A percentile compares a stretch with the other conserved stretches of the same genome.
phyloP scores from a whole-genome alignment of 2,113 vertebrate genomes.

The Elgaria multicarinata region DNA sequence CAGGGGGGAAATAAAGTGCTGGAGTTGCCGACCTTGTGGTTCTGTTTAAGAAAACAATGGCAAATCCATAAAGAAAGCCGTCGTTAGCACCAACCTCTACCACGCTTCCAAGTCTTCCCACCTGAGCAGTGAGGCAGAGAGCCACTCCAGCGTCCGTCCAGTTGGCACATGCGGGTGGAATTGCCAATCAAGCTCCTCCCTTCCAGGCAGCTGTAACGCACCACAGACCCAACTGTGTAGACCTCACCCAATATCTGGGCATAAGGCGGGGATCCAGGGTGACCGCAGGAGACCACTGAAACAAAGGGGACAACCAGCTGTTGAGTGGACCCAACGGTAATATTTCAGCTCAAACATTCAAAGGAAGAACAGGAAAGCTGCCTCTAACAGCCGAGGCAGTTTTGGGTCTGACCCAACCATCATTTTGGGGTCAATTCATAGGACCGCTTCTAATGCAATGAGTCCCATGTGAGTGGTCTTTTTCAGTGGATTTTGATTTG shows the following conservation, averaged over 20 bases:
- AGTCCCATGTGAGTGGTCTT: neutral
- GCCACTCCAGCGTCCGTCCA: constrained; percentile 95
- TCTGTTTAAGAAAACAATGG: neutral
- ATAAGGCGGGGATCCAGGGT: constrained; percentile 90
- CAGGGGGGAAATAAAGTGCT: neutral
- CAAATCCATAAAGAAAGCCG: neutral
- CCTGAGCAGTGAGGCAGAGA: constrained; percentile 96
- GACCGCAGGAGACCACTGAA: constrained; percentile 94
- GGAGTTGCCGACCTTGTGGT: neutral
- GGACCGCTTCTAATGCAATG: neutral
- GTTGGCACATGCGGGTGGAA: constrained; percentile 91
- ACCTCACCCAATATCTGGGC: constrained; percentile 90
- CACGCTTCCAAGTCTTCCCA: constrained; percentile 61
- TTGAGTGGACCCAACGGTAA: accelerated
- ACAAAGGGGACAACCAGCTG: neutral
- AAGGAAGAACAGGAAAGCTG: neutral
- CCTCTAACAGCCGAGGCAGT: neutral
- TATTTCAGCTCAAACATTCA: accelerated
- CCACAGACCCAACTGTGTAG: constrained; percentile 88
- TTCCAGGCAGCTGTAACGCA: constrained; percentile 91
- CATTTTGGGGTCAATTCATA: neutral
- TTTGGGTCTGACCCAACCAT: neutral
- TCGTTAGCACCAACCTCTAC: accelerated
- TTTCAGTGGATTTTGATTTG: neutral
- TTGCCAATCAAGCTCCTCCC: constrained; percentile 88